Evolutionary conservation across 2,113 vertebrate genomes (phyloP), one percentile per base, ranked within the genome.

Genomic region (Saguinus imperator): DNA sequence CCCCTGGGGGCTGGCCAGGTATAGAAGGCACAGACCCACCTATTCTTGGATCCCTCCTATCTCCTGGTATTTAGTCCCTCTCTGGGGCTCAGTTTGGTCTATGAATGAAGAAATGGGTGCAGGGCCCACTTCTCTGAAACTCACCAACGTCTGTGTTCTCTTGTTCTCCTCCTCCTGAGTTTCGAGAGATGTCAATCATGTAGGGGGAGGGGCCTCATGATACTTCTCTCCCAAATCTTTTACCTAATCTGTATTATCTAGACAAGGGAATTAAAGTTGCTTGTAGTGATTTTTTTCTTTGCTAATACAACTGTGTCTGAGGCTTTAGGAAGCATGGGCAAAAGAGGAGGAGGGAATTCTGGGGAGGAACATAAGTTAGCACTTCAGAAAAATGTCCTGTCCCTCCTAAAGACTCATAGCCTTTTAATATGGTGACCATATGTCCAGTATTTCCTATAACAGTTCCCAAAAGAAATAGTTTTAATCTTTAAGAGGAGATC

Each of bases 401-500:
- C 70, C 55, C 16, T 43, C 79, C 87, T 85, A 58, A 85, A 92
- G 58, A 35, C 57, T 35, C 84, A 21, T 27, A 89, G 75, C 45
- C 16, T 87, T 77, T 70, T 79, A 64, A 95, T 37, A 61, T 45
- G 79, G 87, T 89, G 94, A 86, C 66, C 91, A 58, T 9, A 73
- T 92, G 91, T 57, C 21, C 12, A 0, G 27, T n/a, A 35, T 82
- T 91, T 96, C 66, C 88, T 77, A 29, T 76, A 40, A 79, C 7
- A 32, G 73, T 76, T n/a, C 72, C 75, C 89, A 86, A 3, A 61
- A 58, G 0, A 1, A 73, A 64, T 68, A 35, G 85, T 40, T 79
- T 45, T 90, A 57, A 70, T 94, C 66, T 94, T 89, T 70, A 70
- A 92, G 94, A 95, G 58, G 52, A 94, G 50, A 25, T 25, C 13